Evolutionary conservation across 2,113 vertebrate species (phyloP).

Genomic region (Delphinapterus leucas): DNA sequence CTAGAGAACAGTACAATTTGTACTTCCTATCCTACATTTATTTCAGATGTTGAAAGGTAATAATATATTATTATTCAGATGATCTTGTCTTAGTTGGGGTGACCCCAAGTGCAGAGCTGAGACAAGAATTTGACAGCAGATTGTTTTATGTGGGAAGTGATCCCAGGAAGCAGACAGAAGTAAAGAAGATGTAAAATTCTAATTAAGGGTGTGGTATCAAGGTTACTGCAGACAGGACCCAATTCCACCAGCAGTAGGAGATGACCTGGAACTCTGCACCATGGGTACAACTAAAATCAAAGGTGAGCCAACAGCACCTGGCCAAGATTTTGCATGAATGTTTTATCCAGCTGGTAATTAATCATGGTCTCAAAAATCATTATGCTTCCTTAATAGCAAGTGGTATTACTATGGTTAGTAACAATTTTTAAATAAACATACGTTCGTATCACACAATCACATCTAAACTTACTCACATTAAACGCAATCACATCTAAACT

Average conservation of each 20-base stretch:
- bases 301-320: background rate
- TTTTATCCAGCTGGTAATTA: background rate
- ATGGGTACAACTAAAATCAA: background rate
- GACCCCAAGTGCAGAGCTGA: background rate
- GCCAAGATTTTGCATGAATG: background rate
- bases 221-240: background rate
- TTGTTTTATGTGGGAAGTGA: background rate
- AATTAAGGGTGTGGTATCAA: background rate
- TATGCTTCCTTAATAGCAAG: background rate
- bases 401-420: background rate
- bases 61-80: background rate
- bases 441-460: background rate
- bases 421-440: background rate
- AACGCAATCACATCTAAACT: background rate
- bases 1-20: conserved; percentile 24
- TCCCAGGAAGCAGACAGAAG: background rate
- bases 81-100: background rate
- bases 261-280: background rate
- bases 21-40: conserved; percentile 4
- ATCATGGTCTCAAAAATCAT: background rate
- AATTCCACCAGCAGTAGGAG: background rate
- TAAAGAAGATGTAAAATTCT: background rate
- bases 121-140: background rate
- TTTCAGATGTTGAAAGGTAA: conserved; percentile 8
- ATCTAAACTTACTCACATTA: too few relatives aligned